Conservation (phyloP, 2,797 vertebrate species). For the Schizopygopsis malacanthus region DNA sequence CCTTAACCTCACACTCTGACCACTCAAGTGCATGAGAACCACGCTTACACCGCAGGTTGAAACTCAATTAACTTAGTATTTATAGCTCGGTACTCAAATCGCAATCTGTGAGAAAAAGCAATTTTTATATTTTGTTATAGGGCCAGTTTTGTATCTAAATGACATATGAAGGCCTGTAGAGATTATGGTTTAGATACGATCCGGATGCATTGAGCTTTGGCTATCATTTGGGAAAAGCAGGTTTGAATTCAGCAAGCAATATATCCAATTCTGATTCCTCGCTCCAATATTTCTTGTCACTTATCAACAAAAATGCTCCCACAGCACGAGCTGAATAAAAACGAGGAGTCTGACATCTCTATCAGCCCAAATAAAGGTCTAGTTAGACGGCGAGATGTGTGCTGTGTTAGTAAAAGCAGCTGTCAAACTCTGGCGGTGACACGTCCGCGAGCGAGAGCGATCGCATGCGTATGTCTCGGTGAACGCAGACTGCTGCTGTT, state of each 20-base stretch:
- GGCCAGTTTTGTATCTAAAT: not conserved
- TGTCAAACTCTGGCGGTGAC: slow-evolving; percentile 61
- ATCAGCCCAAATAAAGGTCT: slow-evolving; percentile 61
- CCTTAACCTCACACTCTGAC: not conserved
- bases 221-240: slow-evolving; percentile 1
- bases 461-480: slow-evolving; percentile 13
- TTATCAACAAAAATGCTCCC: not conserved
- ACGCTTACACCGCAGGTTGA: not conserved
- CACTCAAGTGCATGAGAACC: not conserved
- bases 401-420: slow-evolving; percentile 63
- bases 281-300: not conserved
- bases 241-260: not conserved
- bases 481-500: slow-evolving; percentile 65
- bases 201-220: not conserved
- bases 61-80: not conserved
- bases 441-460: slow-evolving; percentile 23
- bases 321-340: not conserved
- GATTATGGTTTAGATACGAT: not conserved
- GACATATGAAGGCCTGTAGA: not conserved
- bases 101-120: slow-evolving; percentile 19
- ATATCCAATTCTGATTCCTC: not conserved
- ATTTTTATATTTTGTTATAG: not conserved
- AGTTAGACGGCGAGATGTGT: slow-evolving; percentile 54
- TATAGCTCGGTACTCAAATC: not conserved
- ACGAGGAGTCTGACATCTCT: slow-evolving; percentile 45